Evolutionary conservation across 2,113 vertebrate genomes (phyloP), one percentile per base, ranked within the genome.

Genomic region (Nycticryphes semicollaris): DNA sequence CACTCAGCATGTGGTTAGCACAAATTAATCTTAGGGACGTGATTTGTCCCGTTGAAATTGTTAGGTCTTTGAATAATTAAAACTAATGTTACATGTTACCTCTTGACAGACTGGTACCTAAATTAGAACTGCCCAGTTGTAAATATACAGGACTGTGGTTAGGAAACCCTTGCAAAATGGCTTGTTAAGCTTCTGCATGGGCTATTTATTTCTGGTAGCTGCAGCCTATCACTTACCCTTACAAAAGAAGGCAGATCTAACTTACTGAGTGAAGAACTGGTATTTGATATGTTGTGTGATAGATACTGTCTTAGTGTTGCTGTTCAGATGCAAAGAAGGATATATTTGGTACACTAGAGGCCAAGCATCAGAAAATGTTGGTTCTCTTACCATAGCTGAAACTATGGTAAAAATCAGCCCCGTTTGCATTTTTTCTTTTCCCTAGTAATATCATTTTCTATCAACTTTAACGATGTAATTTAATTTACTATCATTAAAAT

Each of bases 1-100:
- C 33, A 30, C 33, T 81, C 8, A 45, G 1, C 30, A 22, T 0
- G 0, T 60, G 57, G 21, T 3, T 74, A 73, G 15, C 43, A 59
- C 9, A 23, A 1, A 0, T 30, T 86, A n/a, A 10, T 39, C 81
- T 91, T 39, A 82, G 56, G 48, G 39, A 48, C 21, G 12, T 54
- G 30, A 35, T 75, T 79, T 82, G 33, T 25, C 53, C 33, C 62
- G 7, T 6, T 50, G 43, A 72, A 87, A 43, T 51, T 28, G 1
- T 39, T 64, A 66, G 8, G 16, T 41, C 45, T 89, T 68, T 16
- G 2, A 10, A 48, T 53, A 53, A 14, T n/a, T 74, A 47, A 79
- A 90, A 63, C 18, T 70, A 56, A 47, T 8, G 17, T 45, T 83
- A 37, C 19, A 9, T 17, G 14, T 43, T 72, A 28, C 10, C 3